Conservation (phyloP, 2,797 vertebrate species). For the Mallotus villosus region DNA sequence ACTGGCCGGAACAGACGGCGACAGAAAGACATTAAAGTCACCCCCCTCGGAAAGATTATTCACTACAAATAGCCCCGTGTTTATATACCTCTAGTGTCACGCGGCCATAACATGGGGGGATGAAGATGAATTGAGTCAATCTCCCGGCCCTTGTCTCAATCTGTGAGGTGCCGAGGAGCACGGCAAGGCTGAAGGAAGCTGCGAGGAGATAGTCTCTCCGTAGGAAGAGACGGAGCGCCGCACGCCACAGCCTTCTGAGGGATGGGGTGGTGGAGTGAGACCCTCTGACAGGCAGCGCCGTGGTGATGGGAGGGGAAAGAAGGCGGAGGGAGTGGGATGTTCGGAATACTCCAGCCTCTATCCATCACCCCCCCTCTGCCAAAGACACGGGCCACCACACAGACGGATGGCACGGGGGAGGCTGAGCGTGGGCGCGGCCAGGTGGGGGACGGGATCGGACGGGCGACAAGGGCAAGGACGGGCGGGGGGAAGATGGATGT, state of each 20-base stretch:
- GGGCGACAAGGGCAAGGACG: neutral
- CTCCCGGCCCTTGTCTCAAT: constrained; percentile 43
- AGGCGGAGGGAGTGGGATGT: constrained; percentile 28
- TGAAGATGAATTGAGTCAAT: no score
- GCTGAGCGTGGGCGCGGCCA: constrained; percentile 23
- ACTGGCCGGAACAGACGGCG: no score
- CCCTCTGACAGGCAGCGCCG: constrained; percentile 57
- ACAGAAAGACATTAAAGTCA: no score
- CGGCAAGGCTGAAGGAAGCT: no score
- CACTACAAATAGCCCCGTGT: no score
- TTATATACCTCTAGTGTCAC: no score
- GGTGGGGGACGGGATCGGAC: constrained; percentile 19
- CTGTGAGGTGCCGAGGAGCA: no score
- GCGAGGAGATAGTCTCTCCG: neutral
- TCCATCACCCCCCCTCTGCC: constrained; percentile 64
- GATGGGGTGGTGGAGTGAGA: constrained; percentile 45
- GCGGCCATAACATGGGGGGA: no score
- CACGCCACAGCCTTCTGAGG: constrained; percentile 1
- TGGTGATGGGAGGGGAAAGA: constrained; percentile 3
- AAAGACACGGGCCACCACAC: constrained; percentile 68
- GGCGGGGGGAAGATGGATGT: constrained; percentile 45
- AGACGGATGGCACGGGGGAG: constrained; percentile 69
- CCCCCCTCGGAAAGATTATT: no score
- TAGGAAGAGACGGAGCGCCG: neutral
- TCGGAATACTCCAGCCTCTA: constrained; percentile 55